phyloP scores from a whole-genome alignment of 1,140 invertebrate genomes.

The Bradysia coprophila region DNA sequence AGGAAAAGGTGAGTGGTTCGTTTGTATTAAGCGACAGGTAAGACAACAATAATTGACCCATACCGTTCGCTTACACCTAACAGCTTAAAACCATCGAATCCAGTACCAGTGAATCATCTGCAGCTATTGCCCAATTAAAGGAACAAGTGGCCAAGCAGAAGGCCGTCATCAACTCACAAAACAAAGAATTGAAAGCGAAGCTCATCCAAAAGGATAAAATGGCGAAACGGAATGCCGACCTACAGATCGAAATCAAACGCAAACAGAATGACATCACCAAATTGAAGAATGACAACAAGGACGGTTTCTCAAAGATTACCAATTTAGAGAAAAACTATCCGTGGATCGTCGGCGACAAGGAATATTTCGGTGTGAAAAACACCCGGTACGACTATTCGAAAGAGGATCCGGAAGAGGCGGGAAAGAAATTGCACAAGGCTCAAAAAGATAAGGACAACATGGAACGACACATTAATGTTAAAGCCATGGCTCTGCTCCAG shows the following conservation, averaged over 20 bases:
- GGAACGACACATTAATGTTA: conserved; percentile 60
- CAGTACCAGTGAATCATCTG: no score
- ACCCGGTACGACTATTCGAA: conserved; percentile 34
- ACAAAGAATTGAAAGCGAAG: conserved; percentile 50
- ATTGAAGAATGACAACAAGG: conserved; percentile 28
- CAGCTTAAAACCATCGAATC: no score
- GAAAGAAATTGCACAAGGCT: conserved; percentile 36
- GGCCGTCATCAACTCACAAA: conserved; percentile 48
- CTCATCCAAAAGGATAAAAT: conserved; percentile 46
- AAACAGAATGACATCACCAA: conserved; percentile 49
- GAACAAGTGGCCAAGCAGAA: conserved; percentile 54
- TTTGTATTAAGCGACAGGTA: no score
- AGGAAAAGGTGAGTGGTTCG: conserved; percentile 26
- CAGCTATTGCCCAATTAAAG: no score
- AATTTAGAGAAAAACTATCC: conserved; percentile 23
- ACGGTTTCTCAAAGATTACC: conserved; percentile 19
- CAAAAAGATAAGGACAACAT: conserved; percentile 51
- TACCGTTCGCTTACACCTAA: no score
- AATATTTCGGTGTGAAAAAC: conserved; percentile 57
- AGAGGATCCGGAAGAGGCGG: conserved; percentile 36
- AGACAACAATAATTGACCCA: no score
- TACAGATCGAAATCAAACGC: conserved; percentile 61
- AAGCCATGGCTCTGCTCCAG: conserved; percentile 69
- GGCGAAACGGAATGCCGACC: conserved; percentile 37
- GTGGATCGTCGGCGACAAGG: conserved; percentile 65